Evolutionary conservation across 1,140 invertebrate genomes (phyloP), one percentile per base, ranked within the genome.

Genomic region (Pentalonia nigronervosa): DNA sequence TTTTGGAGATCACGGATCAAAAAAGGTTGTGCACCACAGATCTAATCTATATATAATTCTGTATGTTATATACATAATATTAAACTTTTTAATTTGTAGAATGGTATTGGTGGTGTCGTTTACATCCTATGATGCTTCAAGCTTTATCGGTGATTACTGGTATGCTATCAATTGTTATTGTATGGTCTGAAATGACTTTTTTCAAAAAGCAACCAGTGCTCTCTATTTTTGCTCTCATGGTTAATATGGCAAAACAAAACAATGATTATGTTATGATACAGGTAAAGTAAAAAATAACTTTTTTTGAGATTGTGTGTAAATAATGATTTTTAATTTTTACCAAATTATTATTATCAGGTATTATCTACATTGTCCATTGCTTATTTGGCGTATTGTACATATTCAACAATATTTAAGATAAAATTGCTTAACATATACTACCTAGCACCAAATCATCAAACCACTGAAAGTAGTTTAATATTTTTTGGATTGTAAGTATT

Each of bases 131-230:
- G 94, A 96, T 97, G 47, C 96, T 98, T 94, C 97, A 97, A 94
- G 94, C 96, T 1, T 94, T 97, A 88, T 97, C 98, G 20, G 95
- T 99, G 87, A 94, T 97, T 2, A 97, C 98, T 11, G 97, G 97
- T 7, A 95, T 97, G 50, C 96, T 99, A 95, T 99, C 99, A 0
- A 95, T 97, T 45, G 97, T 98, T 95, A 98, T 99, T 83, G 98
- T 99, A 25, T 99, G 99, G 99, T 99, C 99, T 17, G 99, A 99
- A 96, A 97, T 99, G 90, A 99, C 99, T 1, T 99, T 99, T 95
- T 99, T 99, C 95, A 98, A 97, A 94, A 97, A 98, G 95, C 95
- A 95, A 47, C 99, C 99, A 3, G 98, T 99, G 36, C 96, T 99
- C 11, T 99, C 99, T 1, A 96, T 99, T 89, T 99, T 99, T 96